Conservation (phyloP, 92 coral and sea anemone species). For the Zoanthus sociatus region DNA sequence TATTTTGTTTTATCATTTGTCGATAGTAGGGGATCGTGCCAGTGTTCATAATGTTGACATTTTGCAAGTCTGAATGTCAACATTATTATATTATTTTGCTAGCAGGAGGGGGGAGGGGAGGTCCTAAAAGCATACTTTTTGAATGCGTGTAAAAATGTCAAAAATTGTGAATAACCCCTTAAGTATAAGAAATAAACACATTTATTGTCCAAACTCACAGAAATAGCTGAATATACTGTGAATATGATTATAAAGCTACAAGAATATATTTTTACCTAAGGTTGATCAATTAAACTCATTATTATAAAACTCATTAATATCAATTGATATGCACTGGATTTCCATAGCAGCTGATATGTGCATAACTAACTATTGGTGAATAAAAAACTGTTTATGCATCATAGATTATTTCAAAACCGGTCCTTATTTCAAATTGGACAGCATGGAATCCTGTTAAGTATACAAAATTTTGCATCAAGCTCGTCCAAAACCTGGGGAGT, state of each 20-base stretch:
- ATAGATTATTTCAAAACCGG: neutral
- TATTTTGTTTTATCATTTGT: too few relatives aligned
- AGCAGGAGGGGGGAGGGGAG: too few relatives aligned
- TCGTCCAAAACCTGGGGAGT: constrained; percentile 56
- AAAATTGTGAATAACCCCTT: neutral
- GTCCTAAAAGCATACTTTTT: too few relatives aligned
- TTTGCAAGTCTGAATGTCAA: too few relatives aligned
- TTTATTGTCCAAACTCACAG: too few relatives aligned
- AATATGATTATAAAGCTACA: neutral
- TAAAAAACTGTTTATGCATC: constrained; percentile 14
- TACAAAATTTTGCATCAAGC: constrained; percentile 34
- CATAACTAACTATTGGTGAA: neutral
- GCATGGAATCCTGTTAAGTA: neutral
- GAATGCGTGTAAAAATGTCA: too few relatives aligned
- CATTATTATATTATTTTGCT: too few relatives aligned
- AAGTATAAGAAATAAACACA: neutral
- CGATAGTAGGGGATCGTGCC: too few relatives aligned
- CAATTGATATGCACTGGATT: neutral
- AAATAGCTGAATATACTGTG: neutral
- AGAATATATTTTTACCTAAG: neutral
- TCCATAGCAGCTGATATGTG: neutral
- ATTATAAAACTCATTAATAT: neutral
- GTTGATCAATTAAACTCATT: neutral
- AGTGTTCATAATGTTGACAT: too few relatives aligned
- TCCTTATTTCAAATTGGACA: too few relatives aligned